These are phyloP conservation scores for Hetaerina titia DNA, from an alignment of 2,888 invertebrate species.

Conservation along the genomic window DNA sequence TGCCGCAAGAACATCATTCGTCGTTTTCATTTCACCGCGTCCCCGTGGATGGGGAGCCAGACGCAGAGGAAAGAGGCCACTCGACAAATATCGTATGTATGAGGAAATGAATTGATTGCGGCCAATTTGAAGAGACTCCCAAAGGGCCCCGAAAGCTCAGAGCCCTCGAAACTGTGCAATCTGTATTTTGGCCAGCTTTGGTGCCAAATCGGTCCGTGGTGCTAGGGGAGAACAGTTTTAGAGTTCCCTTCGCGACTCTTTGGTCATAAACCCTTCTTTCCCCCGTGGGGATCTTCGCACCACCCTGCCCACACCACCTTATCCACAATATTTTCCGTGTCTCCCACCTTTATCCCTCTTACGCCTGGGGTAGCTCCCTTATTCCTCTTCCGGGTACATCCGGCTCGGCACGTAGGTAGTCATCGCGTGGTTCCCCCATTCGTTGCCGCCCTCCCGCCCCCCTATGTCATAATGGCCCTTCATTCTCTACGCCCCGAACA, in stretches of 20 bases:
- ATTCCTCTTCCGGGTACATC: background rate
- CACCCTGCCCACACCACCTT: too few species aligned
- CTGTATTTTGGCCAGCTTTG: background rate
- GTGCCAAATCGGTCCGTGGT: too few species aligned
- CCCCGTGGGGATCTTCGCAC: too few species aligned
- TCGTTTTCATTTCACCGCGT: background rate
- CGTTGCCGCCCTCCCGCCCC: background rate
- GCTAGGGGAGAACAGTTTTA: too few species aligned
- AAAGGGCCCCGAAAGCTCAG: background rate
- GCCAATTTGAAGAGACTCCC: background rate
- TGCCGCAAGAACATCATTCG: background rate
- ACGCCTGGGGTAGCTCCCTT: background rate
- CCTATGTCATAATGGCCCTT: background rate
- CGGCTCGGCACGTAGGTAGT: background rate
- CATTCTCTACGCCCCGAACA: background rate
- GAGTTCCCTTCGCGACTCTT: too few species aligned
- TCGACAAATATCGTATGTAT: background rate
- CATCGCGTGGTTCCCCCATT: background rate
- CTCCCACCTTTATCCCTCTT: background rate
- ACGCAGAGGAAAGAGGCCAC: background rate
- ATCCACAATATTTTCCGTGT: background rate
- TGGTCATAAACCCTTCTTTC: too few species aligned
- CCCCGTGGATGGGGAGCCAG: background rate
- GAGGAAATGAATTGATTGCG: background rate
- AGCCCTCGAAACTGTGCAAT: background rate